Base-by-base conservation (phyloP, 30 jellyfish, hydroid and myxozoan species). In the Turritopsis rubra region DNA sequence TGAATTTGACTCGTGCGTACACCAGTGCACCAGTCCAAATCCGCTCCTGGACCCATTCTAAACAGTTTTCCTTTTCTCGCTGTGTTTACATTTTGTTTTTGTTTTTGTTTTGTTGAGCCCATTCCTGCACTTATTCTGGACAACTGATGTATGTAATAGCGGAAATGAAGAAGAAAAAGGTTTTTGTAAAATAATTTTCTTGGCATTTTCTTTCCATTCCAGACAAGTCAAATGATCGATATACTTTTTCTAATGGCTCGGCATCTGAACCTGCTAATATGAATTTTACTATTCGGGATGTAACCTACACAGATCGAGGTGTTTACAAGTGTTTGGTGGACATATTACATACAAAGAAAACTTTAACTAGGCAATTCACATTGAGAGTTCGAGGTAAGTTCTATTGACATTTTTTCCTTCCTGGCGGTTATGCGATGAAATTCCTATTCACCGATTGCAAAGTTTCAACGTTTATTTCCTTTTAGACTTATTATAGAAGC, bases 311-410 rank as follows among this genome's bases (percentile, higher is more conserved):
- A 0, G 97, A 91, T 83, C 75, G 96, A 22, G 96, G 78, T 18
- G 94, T 82, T 72, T 91, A 86, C 60, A 20, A 60, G 52, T 91
- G 97, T 83, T 72, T 53, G 79, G 96, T 83, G 20, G 60, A 41
- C 60, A 3, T 41, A 3, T 52, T 87, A 0, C 79, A 79, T 65
- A 53, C 52, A 18, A 65, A 66, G 8, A 54, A 87, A 1, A 52
- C 82, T 13, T 82, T 30, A 1, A 30, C 79, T 1, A 83, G 77
- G 75, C 74, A 90, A 79, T 90, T 90, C 82, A 82, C 90, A 8
- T 75, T 91, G 70, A 76, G 96, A 24, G 94, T 91, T 21, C 84
- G 92, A 87, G 97, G 97, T 86, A 83, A 20, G 87, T 27, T 25
- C n/a, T 3, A 79, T 28, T 21, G 1, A 20, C 5, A 26, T 78